phyloP scores from a whole-genome alignment of 1,140 invertebrate species.

The Formica exsecta region DNA sequence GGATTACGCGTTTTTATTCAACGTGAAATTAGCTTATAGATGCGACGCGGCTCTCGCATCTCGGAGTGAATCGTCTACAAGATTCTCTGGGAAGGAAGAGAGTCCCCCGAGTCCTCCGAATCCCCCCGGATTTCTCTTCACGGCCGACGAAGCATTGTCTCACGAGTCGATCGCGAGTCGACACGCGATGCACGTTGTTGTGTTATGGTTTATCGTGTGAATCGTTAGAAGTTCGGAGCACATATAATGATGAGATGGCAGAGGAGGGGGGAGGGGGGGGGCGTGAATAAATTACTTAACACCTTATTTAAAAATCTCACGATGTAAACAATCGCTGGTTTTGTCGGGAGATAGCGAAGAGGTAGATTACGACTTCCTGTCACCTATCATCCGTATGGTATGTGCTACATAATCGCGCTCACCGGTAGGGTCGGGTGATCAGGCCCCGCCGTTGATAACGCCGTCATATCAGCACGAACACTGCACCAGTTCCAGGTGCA shows the following conservation, averaged over 20 bases:
- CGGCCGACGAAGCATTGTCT: constrained; percentile 8
- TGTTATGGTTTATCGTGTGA: constrained; percentile 56
- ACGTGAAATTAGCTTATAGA: constrained; percentile 78
- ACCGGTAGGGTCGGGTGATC: constrained; percentile 59
- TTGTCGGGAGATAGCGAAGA: constrained; percentile 26
- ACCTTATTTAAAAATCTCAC: constrained; percentile 61
- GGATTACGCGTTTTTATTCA: constrained; percentile 78
- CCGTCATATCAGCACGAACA: constrained; percentile 64
- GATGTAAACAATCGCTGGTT: constrained; percentile 60
- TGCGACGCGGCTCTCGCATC: constrained; percentile 27
- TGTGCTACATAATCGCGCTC: constrained; percentile 24
- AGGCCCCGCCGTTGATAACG: constrained; percentile 64
- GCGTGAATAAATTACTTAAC: constrained; percentile 58
- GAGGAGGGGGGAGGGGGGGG: background rate
- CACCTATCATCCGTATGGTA: constrained; percentile 67
- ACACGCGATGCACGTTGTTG: constrained; percentile 37
- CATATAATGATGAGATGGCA: background rate
- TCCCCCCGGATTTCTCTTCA: constrained; percentile 15
- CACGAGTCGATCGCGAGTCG: constrained; percentile 39
- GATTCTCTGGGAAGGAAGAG: background rate
- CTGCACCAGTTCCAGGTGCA: constrained; percentile 68
- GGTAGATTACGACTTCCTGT: constrained; percentile 75
- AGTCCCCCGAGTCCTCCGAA: background rate
- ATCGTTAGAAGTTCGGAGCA: constrained; percentile 36
- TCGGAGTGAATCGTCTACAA: constrained; percentile 62